These are phyloP conservation scores for Clarias gariepinus DNA, from an alignment of 2,113 vertebrate species.

Conservation along the genomic window DNA sequence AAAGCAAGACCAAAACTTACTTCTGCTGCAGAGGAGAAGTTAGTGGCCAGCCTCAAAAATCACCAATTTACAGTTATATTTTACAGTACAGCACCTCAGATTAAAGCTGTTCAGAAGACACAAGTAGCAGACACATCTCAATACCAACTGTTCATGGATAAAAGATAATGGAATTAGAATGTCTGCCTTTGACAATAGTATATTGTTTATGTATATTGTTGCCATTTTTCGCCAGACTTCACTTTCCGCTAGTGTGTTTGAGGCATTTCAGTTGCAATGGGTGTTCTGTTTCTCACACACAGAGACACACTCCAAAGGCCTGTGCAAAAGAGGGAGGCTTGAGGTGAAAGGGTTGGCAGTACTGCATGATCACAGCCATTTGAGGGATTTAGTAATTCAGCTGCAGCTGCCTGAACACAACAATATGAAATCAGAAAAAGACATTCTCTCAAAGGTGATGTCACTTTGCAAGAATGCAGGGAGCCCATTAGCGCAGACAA, in stretches of 20 bases:
- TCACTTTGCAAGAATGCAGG: conserved; percentile 85
- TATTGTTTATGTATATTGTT: background rate
- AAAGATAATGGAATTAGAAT: too few relatives aligned
- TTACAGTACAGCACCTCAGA: too few relatives aligned
- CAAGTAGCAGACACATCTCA: too few relatives aligned
- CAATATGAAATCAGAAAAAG: conserved; percentile 80
- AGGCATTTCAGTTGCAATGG: background rate
- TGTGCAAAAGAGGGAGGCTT: conserved; percentile 38
- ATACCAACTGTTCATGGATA: too few relatives aligned
- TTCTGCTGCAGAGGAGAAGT: too few relatives aligned
- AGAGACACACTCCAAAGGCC: conserved; percentile 19
- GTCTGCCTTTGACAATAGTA: too few relatives aligned
- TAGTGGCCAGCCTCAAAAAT: too few relatives aligned
- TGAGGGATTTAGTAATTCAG: conserved; percentile 79
- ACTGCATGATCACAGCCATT: conserved; percentile 63
- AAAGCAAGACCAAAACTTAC: too few relatives aligned
- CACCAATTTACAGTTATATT: too few relatives aligned
- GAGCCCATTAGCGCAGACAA: conserved; percentile 83
- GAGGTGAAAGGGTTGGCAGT: conserved; percentile 51
- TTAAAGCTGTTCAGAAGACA: too few relatives aligned
- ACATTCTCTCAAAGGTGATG: conserved; percentile 79
- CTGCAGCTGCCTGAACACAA: conserved; percentile 79
- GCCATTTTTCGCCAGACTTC: background rate
- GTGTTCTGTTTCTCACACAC: background rate
- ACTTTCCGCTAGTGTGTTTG: background rate